Evolutionary conservation across 2,113 vertebrate species (phyloP), one percentile per base, ranked within the genome.

Genomic region (Sceloporus tristichus): DNA sequence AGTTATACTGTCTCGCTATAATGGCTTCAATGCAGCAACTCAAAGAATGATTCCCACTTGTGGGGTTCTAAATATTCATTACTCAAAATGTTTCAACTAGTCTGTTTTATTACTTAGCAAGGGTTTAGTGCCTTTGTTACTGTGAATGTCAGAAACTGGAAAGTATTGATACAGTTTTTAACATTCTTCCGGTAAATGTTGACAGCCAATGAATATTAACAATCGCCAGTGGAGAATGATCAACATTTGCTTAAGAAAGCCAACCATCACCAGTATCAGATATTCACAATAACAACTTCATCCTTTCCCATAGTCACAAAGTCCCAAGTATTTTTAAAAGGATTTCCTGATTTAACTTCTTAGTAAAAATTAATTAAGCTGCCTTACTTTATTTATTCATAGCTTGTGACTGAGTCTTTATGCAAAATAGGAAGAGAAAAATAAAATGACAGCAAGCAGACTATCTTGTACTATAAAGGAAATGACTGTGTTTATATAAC

Each of bases 41-140:
- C 80, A 82, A 79, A 79, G 62, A 86, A 53, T 86, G 85, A 86
- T 79, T 79, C 66, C 65, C 75, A 79, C 54, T 84, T 29, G 77
- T 65, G 73, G 74, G 71, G 19, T 48, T 79, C 82, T 88, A 88
- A 91, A 85, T 89, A 93, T 86, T 93, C 18, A 82, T 77, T 6
- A 91, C 86, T 91, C 76, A 86, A 91, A 87, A 84, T 70, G 74
- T 68, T 84, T 29, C 48, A 84, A 48, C 59, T 25, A 81, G 23
- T 62, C 86, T 7, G 29, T 78, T 90, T 85, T 40, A 78, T 89
- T 77, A 78, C 84, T 92, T 90, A n/a, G 71, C 53, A 90, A 38
- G 16, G 54, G 75, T 90, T 84, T 84, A 89, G 82, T 53, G 40
- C 29, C 59, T 88, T 14, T n/a, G 18, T 53, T 78, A 86, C 29